Percentiles rank a stretch among this genome's conserved stretches.
Conservation (phyloP, 2,113 vertebrate species). For the Gracilinanus agilis region DNA sequence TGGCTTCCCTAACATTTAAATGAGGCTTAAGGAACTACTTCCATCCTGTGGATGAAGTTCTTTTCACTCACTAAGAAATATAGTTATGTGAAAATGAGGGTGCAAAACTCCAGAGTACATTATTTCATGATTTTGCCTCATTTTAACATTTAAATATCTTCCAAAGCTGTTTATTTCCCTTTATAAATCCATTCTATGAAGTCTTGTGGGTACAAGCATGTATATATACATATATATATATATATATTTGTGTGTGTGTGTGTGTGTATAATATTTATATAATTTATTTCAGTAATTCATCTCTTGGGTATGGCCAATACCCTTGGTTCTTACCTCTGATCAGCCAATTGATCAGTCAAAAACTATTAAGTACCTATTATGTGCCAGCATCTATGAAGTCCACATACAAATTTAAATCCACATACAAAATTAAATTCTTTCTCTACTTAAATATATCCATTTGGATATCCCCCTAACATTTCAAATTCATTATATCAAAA, state of each 20-base stretch:
- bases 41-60: background rate
- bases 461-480: background rate
- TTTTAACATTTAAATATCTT: conserved; percentile 11
- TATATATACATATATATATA: background rate
- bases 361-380: background rate
- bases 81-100: background rate
- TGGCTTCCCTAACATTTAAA: background rate
- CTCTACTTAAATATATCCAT: background rate
- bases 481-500: background rate
- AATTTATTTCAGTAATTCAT: background rate
- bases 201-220: background rate
- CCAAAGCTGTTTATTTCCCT: background rate
- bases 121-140: background rate
- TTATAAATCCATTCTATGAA: conserved; percentile 21
- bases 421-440: too few species aligned
- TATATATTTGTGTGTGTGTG: too few species aligned
- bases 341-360: background rate
- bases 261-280: too few species aligned
- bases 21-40: background rate
- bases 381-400: background rate
- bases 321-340: background rate
- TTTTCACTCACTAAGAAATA: background rate
- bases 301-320: background rate
- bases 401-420: background rate
- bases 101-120: background rate